Conservation (phyloP, 2,797 vertebrate species). For the Mormyrops boulengeri region DNA sequence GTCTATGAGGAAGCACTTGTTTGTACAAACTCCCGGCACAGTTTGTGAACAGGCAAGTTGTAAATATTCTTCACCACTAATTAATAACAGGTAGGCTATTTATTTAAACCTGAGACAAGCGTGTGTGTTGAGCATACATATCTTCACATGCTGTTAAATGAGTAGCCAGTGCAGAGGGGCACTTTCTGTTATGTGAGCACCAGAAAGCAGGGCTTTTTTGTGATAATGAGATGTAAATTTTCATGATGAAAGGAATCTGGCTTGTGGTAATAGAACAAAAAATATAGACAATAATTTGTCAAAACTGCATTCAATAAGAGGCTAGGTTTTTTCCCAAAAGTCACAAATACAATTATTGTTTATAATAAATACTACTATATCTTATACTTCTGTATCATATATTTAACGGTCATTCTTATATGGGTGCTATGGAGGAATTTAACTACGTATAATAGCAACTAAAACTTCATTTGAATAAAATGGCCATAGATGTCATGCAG, state of each 20-base stretch:
- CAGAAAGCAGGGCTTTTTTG: not conserved
- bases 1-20: not conserved
- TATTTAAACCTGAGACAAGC: not conserved
- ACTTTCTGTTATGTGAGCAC: not conserved
- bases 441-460: not conserved
- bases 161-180: not conserved
- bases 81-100: not conserved
- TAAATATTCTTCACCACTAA: not conserved
- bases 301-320: not conserved
- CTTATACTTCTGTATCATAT: not conserved
- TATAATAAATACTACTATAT: not conserved
- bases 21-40: conserved; percentile 4
- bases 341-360: not conserved
- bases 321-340: not conserved
- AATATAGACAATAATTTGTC: not conserved
- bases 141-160: not conserved
- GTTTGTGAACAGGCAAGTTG: not conserved
- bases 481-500: not conserved
- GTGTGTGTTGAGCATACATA: not conserved
- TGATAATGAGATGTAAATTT: conserved; percentile 3
- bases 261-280: not conserved
- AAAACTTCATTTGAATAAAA: not conserved
- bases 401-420: not conserved
- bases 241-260: conserved; percentile 1
- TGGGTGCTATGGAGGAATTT: not conserved